Evolutionary conservation across 2,888 invertebrate genomes (phyloP), one percentile per base, ranked within the genome.

Genomic region (Marasmarcha lunaedactyla): DNA sequence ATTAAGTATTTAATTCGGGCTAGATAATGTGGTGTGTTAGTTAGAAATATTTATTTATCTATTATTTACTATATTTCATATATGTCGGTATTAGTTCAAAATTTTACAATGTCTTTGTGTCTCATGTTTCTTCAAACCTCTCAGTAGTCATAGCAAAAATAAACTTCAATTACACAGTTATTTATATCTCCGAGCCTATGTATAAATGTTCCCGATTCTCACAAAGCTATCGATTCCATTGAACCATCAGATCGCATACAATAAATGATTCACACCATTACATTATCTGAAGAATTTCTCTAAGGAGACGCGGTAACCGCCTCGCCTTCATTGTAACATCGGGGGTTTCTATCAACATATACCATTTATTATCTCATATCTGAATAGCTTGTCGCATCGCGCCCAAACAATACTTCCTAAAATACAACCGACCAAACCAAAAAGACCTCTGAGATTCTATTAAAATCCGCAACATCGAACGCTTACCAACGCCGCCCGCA

Each of bases 381-480:
- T 71, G 20, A 81, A 81, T 79, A 62, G 72, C 74, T 71, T 78
- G 77, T 79, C 78, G 73, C 64, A 63, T 72, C 69, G 72, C 63
- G 61, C 68, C 70, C 74, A 76, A 74, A 83, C 81, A 81, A 83
- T 65, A 71, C 66, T 60, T 60, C 61, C 67, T 71, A 74, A 79
- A 72, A 76, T 76, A 63, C 62, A 55, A 57, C 37, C 52, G 46
- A 52, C 81, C 72, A 73, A 25, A 37, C n/a, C 46, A 53, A n/a
- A 30, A 27, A 40, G 73, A 63, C 46, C 70, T 52, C 42, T 57
- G 45, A 42, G 47, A 56, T 64, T 56, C 60, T 63, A 66, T 73
- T 59, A 55, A 45, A 35, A 44, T 45, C 4, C 7, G 20, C 20
- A 20, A 3, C 7, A 5, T 20, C 3, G 20, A 51, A 50, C 52